Evolutionary conservation across 2,113 vertebrate species (phyloP).

Genomic region (Protobothrops flavoviridis): DNA sequence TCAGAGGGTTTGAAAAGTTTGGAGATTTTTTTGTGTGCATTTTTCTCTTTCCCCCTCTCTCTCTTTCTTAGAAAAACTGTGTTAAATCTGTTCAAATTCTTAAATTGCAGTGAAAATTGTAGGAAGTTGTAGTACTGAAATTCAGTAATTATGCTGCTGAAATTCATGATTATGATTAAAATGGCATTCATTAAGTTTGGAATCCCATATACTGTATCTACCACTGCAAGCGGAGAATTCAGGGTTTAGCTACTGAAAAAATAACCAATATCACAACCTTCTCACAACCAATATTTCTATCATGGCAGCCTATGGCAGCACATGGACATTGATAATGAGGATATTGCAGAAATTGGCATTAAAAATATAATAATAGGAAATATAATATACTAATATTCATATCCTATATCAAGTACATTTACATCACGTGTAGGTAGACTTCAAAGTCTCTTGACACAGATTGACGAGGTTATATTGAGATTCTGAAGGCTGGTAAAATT

Average conservation of each 20-base stretch:
- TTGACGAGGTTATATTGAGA: too few species aligned
- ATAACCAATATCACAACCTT: too few species aligned
- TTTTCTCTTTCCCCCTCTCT: too few species aligned
- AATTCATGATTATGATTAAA: background rate
- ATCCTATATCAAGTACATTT: background rate
- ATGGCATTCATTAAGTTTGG: background rate
- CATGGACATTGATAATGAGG: too few species aligned
- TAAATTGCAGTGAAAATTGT: background rate
- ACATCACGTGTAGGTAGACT: background rate
- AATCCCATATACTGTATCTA: background rate
- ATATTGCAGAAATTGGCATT: background rate
- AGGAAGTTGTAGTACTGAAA: background rate
- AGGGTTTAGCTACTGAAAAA: background rate
- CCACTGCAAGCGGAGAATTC: background rate
- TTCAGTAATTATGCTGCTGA: background rate
- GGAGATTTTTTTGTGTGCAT: too few species aligned
- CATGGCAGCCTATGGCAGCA: background rate
- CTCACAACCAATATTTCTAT: background rate
- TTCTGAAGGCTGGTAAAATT: background rate
- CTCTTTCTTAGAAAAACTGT: too few species aligned
- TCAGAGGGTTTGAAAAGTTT: background rate
- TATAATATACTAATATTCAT: too few species aligned
- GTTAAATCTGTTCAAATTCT: too few species aligned
- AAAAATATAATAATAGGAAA: background rate
- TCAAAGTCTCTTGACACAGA: background rate